These are phyloP conservation scores for Nezara viridula DNA, from an alignment of 2,888 invertebrate species.

Conservation along the genomic window DNA sequence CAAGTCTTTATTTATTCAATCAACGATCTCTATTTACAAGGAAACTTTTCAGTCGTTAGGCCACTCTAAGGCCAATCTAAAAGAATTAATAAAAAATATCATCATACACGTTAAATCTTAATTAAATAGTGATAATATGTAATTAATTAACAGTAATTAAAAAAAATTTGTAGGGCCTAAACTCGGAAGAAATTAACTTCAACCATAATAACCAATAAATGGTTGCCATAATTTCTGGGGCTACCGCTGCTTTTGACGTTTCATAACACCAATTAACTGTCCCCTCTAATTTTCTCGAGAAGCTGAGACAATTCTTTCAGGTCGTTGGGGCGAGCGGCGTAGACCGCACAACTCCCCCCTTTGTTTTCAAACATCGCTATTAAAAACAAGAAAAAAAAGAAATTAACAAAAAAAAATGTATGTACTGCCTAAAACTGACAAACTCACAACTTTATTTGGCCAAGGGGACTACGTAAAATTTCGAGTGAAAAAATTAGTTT, in stretches of 20 bases:
- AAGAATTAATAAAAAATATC: too few relatives aligned
- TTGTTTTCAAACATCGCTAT: background rate
- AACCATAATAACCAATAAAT: background rate
- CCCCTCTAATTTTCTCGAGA: background rate
- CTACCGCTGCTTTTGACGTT: background rate
- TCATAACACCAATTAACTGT: slow-evolving; percentile 19
- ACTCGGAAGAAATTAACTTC: background rate
- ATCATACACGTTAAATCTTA: too few relatives aligned
- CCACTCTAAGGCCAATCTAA: too few relatives aligned
- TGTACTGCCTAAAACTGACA: background rate
- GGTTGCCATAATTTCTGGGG: background rate
- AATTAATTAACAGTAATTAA: too few relatives aligned
- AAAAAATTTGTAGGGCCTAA: too few relatives aligned
- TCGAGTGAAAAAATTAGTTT: too few relatives aligned
- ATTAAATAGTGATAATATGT: too few relatives aligned
- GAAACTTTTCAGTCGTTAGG: too few relatives aligned
- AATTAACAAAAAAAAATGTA: background rate
- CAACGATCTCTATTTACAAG: too few relatives aligned
- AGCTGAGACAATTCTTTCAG: background rate
- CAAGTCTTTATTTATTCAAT: too few relatives aligned
- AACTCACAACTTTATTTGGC: background rate
- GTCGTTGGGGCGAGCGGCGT: background rate
- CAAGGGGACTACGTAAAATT: too few relatives aligned
- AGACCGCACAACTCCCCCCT: background rate
- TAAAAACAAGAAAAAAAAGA: background rate